Conservation (phyloP, 2,888 invertebrate genomes). For the Noctua pronuba region DNA sequence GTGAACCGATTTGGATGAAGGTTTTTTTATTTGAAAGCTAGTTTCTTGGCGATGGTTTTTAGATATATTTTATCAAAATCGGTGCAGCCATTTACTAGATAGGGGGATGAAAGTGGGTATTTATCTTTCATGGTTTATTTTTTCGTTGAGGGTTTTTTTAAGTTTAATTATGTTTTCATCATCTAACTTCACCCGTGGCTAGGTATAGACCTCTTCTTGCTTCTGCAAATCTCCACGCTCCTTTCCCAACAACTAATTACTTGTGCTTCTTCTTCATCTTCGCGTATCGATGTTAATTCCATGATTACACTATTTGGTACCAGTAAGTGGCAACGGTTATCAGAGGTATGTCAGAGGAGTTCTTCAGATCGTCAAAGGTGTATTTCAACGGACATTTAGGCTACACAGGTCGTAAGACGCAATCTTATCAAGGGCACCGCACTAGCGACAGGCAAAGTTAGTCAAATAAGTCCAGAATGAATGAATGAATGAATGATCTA, state of each 20-base stretch:
- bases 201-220: neutral
- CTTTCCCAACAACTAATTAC: neutral
- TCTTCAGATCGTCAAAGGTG: neutral
- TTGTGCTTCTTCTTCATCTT: neutral
- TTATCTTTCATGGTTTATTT: no score
- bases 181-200: no score
- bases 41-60: no score
- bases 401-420: neutral
- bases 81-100: no score
- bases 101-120: no score
- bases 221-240: neutral
- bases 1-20: no score
- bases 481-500: no score
- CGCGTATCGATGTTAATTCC: neutral
- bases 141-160: no score
- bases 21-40: no score
- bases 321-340: neutral
- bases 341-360: neutral
- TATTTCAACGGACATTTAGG: neutral
- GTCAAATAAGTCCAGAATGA: neutral
- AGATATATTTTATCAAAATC: no score
- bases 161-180: no score
- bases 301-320: neutral
- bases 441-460: neutral
- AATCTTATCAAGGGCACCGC: neutral